phyloP scores from a whole-genome alignment of 2,888 invertebrate genomes.

The Patella ulyssiponensis region DNA sequence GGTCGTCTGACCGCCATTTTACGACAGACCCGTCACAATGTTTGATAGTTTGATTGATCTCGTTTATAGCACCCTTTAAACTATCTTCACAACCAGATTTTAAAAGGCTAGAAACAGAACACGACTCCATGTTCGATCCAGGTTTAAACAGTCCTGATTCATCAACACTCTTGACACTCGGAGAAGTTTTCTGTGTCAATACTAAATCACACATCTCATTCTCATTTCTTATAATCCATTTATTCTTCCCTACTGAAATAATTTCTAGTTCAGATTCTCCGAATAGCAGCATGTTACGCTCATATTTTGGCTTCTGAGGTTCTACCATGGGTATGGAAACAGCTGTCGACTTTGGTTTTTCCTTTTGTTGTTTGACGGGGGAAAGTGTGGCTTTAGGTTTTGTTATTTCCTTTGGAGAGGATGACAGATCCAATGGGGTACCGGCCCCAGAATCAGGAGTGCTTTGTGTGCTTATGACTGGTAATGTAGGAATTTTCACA shows the following conservation, averaged over 20 bases:
- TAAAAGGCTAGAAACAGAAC: not conserved
- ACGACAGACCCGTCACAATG: not conserved
- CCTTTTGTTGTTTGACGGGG: conserved; percentile 16
- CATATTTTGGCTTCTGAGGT: conserved; percentile 45
- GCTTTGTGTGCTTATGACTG: conserved; percentile 25
- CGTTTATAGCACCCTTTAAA: conserved; percentile 1
- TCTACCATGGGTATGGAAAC: not conserved
- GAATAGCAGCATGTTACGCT: conserved; percentile 58
- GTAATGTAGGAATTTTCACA: conserved; percentile 23
- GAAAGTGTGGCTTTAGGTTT: conserved; percentile 30
- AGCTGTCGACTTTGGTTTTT: conserved; percentile 17
- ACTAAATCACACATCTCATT: conserved; percentile 53
- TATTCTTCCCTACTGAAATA: conserved; percentile 62
- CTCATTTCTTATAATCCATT: conserved; percentile 65
- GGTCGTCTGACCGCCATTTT: not conserved
- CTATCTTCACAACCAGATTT: not conserved
- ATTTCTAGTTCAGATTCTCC: conserved; percentile 63
- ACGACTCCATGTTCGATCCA: not conserved
- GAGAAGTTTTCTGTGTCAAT: conserved; percentile 7
- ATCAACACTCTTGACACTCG: not conserved
- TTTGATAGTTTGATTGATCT: not conserved
- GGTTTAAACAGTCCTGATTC: too few relatives aligned
- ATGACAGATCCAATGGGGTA: conserved; percentile 56
- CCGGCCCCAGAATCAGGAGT: conserved; percentile 43
- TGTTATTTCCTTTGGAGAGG: conserved; percentile 44